Base-by-base conservation (phyloP, 2,888 invertebrate species). In the Xestia sexstrigata region DNA sequence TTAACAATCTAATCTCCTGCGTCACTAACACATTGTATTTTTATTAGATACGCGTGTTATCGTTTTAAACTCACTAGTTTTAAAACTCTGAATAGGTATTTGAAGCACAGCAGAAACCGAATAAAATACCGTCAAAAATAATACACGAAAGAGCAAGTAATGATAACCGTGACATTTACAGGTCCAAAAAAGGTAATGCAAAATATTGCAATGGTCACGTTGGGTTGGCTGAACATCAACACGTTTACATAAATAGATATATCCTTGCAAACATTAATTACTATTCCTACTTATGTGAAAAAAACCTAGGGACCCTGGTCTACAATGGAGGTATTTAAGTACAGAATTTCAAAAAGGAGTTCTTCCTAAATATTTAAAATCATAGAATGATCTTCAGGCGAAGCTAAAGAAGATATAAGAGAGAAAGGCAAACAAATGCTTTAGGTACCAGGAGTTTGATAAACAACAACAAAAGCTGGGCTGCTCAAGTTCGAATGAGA, bases 1-100 rank as follows among this genome's bases (percentile, higher is more conserved):
- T 65, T 17, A 70, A 8, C n/a, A 60, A 74, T 84, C 67, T 82
- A 60, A 82, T 79, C 84, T 58, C 39, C 42, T 39, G 15, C 81
- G 81, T 71, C 84, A 84, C 55, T 60, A 20, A 13, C 17, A 58
- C 47, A 58, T 63, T 45, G 55, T 74, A 49, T 70, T 70, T 72
- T 62, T 83, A 63, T 67, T 49, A 17, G 8, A 65, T 65, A 67
- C 47, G 9, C 13, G 13, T 26, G 30, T 70, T 79, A 70, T 73
- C 84, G 23, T 26, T 26, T 13, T 55, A 20, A 70, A 79, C 52
- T 49, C 67, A 78, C 39, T 30, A 47, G 9, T 47, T 78, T 45
- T 23, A 78, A 23, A 30, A 42, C n/a, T 11, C 45, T 35, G n/a
- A 1, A 42, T 42, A 35, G 3, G 3, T 35, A 26, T 70, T 55